A percentile compares a stretch with the other conserved stretches of the same genome.
phyloP scores from a whole-genome alignment of 2,888 invertebrate genomes.

The Epistrophe grossulariae region DNA sequence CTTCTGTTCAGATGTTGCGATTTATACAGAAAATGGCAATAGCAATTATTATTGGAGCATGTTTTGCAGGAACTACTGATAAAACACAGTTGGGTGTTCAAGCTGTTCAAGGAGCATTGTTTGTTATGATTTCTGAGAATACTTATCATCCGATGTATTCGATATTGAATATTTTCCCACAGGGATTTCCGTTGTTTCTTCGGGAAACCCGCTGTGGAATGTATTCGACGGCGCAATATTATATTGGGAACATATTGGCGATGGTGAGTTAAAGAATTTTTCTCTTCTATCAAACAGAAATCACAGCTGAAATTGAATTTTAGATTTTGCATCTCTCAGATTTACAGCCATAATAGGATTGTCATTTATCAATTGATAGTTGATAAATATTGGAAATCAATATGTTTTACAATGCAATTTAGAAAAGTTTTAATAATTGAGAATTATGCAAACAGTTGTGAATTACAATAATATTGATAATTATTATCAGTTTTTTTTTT shows the following conservation, averaged over 20 bases:
- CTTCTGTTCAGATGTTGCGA: conserved; percentile 90
- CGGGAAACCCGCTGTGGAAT: conserved; percentile 93
- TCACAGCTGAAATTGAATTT: no score
- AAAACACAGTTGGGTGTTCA: conserved; percentile 93
- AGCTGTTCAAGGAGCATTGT: conserved; percentile 94
- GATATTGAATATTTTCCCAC: conserved; percentile 92
- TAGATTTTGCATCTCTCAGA: no score
- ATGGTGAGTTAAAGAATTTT: conserved; percentile 87
- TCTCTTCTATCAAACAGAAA: no score
- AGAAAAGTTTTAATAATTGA: no score
- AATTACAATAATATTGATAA: no score
- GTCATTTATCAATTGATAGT: no score
- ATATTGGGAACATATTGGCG: conserved; percentile 90
- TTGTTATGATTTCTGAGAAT: conserved; percentile 94
- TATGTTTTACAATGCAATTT: no score
- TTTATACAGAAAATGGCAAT: conserved; percentile 92
- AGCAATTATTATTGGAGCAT: conserved; percentile 92
- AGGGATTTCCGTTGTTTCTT: conserved; percentile 90
- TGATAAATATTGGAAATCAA: no score
- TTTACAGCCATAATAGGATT: no score
- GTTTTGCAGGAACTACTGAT: conserved; percentile 90
- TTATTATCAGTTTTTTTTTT: no score
- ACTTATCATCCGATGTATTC: conserved; percentile 97
- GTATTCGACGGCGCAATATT: conserved; percentile 92
- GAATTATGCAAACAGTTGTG: no score